Evolutionary conservation across 2,113 vertebrate species (phyloP).

Genomic region (Thamnaconus septentrionalis): DNA sequence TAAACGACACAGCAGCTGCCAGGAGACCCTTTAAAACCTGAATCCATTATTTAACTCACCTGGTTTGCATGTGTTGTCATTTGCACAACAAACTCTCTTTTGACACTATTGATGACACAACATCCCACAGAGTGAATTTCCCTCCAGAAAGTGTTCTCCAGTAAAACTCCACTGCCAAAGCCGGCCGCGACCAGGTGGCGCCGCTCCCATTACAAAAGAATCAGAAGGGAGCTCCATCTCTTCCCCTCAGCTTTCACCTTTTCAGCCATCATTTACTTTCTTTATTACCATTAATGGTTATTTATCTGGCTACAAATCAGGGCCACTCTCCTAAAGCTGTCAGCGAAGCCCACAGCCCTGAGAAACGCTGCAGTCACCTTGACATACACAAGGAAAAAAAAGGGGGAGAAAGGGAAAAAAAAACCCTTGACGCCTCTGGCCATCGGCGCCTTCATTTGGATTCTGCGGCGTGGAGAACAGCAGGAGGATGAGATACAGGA

Average conservation of each 20-base stretch:
- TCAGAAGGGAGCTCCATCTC: constrained; percentile 57
- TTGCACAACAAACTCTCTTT: neutral
- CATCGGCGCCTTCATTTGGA: constrained; percentile 68
- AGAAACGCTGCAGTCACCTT: constrained; percentile 76
- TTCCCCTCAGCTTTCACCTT: constrained; percentile 66
- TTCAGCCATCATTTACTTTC: constrained; percentile 77
- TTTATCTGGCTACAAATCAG: constrained; percentile 75
- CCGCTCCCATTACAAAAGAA: constrained; percentile 55
- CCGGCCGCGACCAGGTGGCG: constrained; percentile 65
- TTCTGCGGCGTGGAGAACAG: constrained; percentile 53
- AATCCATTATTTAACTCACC: too few species aligned
- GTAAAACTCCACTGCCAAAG: constrained; percentile 53
- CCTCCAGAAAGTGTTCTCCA: constrained; percentile 24
- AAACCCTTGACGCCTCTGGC: constrained; percentile 58
- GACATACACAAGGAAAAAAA: constrained; percentile 59
- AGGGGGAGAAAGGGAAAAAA: too few species aligned
- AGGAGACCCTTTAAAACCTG: too few species aligned
- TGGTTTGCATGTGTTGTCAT: neutral
- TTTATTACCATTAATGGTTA: constrained; percentile 77
- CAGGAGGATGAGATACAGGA: constrained; percentile 36
- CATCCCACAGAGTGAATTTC: constrained; percentile 1
- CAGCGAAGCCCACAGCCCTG: constrained; percentile 60
- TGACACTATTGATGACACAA: neutral
- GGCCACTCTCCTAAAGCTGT: constrained; percentile 75
- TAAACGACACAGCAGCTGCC: too few species aligned